Base-by-base conservation (phyloP, 1,140 invertebrate genomes). In the Drosophila carrolli region DNA sequence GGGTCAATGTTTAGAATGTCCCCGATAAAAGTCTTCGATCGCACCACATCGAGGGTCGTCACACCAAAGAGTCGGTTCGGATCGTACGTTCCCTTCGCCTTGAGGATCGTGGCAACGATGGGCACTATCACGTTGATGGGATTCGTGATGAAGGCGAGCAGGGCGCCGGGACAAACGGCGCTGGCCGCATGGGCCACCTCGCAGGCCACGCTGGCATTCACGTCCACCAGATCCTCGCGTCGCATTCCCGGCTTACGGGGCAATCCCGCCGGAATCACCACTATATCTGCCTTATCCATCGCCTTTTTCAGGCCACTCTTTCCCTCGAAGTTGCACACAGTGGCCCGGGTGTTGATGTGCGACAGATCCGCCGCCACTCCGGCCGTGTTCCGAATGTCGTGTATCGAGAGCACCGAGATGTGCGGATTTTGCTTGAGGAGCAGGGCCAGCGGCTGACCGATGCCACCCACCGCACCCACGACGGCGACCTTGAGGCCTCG, bases 121-220 rank as follows among this genome's bases (percentile, higher is more conserved):
- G 98, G 99, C 8, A 99, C 98, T 58, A 98, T 98, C 43, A 97
- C 98, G 93, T 99, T 99, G 5, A 99, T 97, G 0, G 98, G 98
- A 93, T 99, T 99, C 0, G 98, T 97, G 90, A 99, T 99, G 82
- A 99, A 98, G 13, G 96, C 97, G 57, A 99, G 93, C 37, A 99
- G 94, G 16, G 99, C 98, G 81, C 98, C 96, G 13, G 98, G 98
- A 38, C 96, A 95, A 47, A 94, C 95, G 91, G 96, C 93, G 16
- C 97, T 97, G 63, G 95, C 94, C 5, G 95, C 96, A 54, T 94
- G 92, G 3, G 95, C 95, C 6, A 99, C 93, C 92, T 98, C 96
- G 7, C 96, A 93, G 1, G 99, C 98, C 90, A 99, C 98, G n/a
- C 95, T 96, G 19, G 98, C 98, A 93, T 99, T 99, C 2, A 96